Percentiles rank a stretch among this genome's conserved stretches.
Evolutionary conservation across 2,888 invertebrate species (phyloP).

Genomic region (Serripes groenlandicus): DNA sequence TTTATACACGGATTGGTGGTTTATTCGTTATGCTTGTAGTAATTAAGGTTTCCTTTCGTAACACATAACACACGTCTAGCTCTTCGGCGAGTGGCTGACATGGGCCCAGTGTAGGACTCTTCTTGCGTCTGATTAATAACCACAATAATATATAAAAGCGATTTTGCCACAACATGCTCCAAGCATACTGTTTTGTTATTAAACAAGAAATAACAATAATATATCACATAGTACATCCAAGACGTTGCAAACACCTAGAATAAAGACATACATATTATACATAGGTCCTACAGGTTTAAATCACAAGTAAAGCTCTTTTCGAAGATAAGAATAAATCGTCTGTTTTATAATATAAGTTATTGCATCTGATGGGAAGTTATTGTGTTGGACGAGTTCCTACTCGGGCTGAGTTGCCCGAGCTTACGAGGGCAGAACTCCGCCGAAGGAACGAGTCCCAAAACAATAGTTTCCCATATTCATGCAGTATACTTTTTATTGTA

Average conservation of each 20-base stretch:
- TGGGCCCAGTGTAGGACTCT: slow-evolving; percentile 60
- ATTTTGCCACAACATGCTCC: neutral
- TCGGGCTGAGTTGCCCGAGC: too few relatives aligned
- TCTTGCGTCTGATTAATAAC: slow-evolving; percentile 13
- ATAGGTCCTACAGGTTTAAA: neutral
- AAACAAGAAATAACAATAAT: neutral
- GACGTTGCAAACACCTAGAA: neutral
- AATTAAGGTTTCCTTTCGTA: slow-evolving; percentile 66
- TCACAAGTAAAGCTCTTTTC: too few relatives aligned
- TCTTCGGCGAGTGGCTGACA: slow-evolving; percentile 71
- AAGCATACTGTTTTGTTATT: neutral
- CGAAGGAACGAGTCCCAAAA: too few relatives aligned
- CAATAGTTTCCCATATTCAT: too few relatives aligned
- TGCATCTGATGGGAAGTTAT: too few relatives aligned
- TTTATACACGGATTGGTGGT: slow-evolving; percentile 10
- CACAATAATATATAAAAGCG: slow-evolving; percentile 18
- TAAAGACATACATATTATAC: neutral
- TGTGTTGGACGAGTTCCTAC: too few relatives aligned
- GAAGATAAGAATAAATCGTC: too few relatives aligned
- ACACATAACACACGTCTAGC: slow-evolving; percentile 73
- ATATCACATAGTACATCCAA: neutral
- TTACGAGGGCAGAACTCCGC: too few relatives aligned
- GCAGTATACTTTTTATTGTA: too few relatives aligned
- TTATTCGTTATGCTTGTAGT: slow-evolving; percentile 58
- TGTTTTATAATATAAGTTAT: too few relatives aligned